Evolutionary conservation across 2,113 vertebrate genomes (phyloP), one percentile per base, ranked within the genome.

Genomic region (Salvelinus fontinalis): DNA sequence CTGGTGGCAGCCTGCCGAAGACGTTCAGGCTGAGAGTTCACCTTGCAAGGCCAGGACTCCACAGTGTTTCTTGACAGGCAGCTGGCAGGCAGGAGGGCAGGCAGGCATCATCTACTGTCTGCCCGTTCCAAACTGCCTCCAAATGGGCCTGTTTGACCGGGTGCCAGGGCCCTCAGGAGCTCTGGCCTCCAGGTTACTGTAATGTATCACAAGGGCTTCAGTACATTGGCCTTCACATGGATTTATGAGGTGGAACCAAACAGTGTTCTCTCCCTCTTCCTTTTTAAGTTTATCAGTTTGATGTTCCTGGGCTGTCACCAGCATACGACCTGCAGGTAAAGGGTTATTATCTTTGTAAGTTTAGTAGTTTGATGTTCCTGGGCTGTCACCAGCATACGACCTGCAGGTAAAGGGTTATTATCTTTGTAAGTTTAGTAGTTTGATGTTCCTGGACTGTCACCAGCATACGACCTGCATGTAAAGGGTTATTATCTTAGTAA

Each of bases 1-100:
- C 77, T 67, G 68, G 65, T 75, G 80, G 73, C 70, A 71, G 29
- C 0, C 62, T 75, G 78, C 71, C 72, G 69, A 72, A 74, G 69
- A 79, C 48, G 51, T 48, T 24, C 79, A 77, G 76, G 71, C 76
- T 84, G 75, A 49, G 74, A 71, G 75, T 76, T 78, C 75, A 81
- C 75, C 78, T 44, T 81, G 67, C 60, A 67, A 83, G 65, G 74
- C 79, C 60, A 68, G 75, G 62, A 13, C 48, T 48, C 62, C 71
- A 20, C 75, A 71, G 71, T 75, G 68, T 70, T 48, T 75, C 29
- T 78, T 71, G 51, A 70, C 71, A 62, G 77, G 75, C 75, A 81
- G 81, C 75, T 79, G 66, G 67, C 66, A 81, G 73, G 70, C 69
- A 11, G 67, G 39, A 70, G 39, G 39, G n/a, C 68, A 70, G 31